A percentile compares a stretch with the other conserved stretches of the same genome.
These are phyloP conservation scores for Luperina testacea DNA, from an alignment of 2,888 invertebrate species.

Conservation along the genomic window DNA sequence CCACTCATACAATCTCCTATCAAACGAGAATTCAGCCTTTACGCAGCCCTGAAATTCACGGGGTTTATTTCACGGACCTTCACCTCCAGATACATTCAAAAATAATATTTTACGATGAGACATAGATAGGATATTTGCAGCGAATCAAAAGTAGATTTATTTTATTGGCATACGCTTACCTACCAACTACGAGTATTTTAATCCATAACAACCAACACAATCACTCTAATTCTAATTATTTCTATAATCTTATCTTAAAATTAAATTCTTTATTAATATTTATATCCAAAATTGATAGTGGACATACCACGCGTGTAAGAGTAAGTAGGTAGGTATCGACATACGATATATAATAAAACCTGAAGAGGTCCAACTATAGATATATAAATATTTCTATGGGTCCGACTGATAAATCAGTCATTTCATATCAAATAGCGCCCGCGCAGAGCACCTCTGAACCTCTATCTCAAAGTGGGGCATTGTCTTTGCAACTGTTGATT, in stretches of 20 bases:
- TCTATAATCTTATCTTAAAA: conserved; percentile 15
- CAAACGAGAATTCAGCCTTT: neutral
- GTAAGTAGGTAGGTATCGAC: neutral
- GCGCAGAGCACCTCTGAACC: too few species aligned
- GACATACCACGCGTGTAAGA: neutral
- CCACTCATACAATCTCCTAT: conserved; percentile 1
- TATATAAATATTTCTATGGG: too few species aligned
- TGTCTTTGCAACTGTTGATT: too few species aligned
- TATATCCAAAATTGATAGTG: neutral
- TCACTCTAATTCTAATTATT: neutral
- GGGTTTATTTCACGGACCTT: neutral
- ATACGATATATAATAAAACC: neutral
- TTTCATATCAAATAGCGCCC: too few species aligned
- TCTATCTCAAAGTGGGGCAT: too few species aligned
- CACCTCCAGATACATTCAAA: too few species aligned
- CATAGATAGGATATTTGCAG: too few species aligned
- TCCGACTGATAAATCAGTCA: too few species aligned
- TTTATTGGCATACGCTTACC: neutral
- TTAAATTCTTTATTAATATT: neutral
- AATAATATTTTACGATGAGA: too few species aligned
- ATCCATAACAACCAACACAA: conserved; percentile 3
- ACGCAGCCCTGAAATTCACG: neutral
- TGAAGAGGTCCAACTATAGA: too few species aligned
- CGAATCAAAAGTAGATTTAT: neutral
- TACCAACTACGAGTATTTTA: conserved; percentile 1